Evolutionary conservation across 2,113 vertebrate species (phyloP).

Genomic region (Grammomys dolichurus): DNA sequence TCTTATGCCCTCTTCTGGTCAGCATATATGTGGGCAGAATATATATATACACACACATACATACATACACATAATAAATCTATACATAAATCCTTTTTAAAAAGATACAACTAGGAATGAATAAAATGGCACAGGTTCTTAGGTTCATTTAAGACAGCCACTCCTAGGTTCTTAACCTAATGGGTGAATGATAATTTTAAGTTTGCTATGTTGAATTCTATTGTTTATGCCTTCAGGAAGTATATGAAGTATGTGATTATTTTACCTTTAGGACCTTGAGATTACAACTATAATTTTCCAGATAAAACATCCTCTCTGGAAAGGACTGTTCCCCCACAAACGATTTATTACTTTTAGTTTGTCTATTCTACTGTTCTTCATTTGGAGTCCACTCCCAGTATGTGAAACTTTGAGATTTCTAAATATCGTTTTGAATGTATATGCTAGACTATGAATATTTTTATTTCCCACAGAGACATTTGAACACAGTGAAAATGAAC

Average conservation of each 20-base stretch:
- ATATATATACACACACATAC: too few relatives aligned
- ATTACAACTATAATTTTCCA: conserved; percentile 37
- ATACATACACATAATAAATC: too few relatives aligned
- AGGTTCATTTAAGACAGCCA: not conserved
- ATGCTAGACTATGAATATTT: conserved; percentile 58
- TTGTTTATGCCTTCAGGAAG: conserved; percentile 36
- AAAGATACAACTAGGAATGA: conserved; percentile 7
- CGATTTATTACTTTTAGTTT: not conserved
- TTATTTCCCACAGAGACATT: conserved; percentile 64
- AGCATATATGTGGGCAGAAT: too few relatives aligned
- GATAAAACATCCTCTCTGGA: not conserved
- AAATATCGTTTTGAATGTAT: conserved; percentile 42
- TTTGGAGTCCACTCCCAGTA: not conserved
- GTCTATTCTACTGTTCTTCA: conserved; percentile 13
- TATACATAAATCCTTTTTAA: too few relatives aligned
- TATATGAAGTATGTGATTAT: not conserved
- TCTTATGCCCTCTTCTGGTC: too few relatives aligned
- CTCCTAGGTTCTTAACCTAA: conserved; percentile 1
- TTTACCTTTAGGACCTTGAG: not conserved
- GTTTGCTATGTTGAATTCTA: conserved; percentile 3
- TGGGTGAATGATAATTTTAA: conserved; percentile 10
- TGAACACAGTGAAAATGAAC: conserved; percentile 71
- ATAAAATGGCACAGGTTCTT: conserved; percentile 1
- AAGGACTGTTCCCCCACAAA: not conserved
- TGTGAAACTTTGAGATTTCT: conserved; percentile 54